Base-by-base conservation (phyloP, 2,113 vertebrate species). In the Lasiurus borealis region DNA sequence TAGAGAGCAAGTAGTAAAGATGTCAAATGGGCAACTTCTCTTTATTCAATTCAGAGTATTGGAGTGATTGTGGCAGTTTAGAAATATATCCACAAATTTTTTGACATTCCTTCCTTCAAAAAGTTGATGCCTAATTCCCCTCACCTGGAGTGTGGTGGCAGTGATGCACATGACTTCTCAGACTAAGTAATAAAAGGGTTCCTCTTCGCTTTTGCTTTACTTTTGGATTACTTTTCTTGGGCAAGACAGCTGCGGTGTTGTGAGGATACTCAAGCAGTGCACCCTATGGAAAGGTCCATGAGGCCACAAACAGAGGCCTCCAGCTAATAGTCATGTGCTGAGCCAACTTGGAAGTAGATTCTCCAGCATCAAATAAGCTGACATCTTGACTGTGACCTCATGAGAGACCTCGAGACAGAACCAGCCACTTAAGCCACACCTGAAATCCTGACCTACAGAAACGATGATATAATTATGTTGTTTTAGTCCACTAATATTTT, bases 31-130 rank as follows among this genome's bases (percentile, higher is more conserved):
- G 52, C 8, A 80, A 72, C 29, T 48, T 85, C 46, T 81, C 44
- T 88, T 68, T 75, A 85, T 57, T 66, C 31, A 81, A 80, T 89
- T 90, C 46, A 57, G 73, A 90, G 68, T 85, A 66, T 36, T 44
- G 25, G 18, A 40, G 68, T 82, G 62, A 86, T 8, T 86, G 19
- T 10, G 40, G 50, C 59, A 68, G 64, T 68, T 85, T 75, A 62
- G 78, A 77, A 85, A 36, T 34, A 77, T 44, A 31, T 48, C 75
- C 31, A 90, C 19, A 86, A 62, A 87, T 82, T 90, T 27, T 90
- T 82, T 87, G 15, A 69, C 68, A 93, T 19, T 66, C 36, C 8
- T 95, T 8, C 82, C 64, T 93, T 72, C 83, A 91, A 84, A 87
- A 77, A 54, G 44, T 5, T 52, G 31, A 78, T 36, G 25, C 9